Base-by-base conservation (phyloP, 2,888 invertebrate species). In the Agrypnus murinus region DNA sequence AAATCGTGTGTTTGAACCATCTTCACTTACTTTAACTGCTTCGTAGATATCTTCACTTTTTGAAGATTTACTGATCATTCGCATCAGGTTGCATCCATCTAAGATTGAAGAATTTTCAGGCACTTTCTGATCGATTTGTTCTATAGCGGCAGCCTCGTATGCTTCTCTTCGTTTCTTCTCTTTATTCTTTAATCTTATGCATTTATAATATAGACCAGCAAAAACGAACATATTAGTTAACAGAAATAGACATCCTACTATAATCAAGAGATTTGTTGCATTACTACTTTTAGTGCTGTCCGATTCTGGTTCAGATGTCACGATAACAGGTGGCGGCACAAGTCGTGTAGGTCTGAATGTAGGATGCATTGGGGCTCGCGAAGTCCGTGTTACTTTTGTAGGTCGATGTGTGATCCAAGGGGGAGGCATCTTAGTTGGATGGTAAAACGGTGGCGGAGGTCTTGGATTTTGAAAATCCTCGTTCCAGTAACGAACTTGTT, bases 401-500 rank as follows among this genome's bases (percentile, higher is more conserved):
- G n/a, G n/a, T n/a, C n/a, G n/a, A n/a, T n/a, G n/a, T n/a, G n/a
- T n/a, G n/a, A n/a, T n/a, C n/a, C n/a, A n/a, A n/a, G n/a, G n/a
- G n/a, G n/a, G n/a, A n/a, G n/a, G n/a, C n/a, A n/a, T n/a, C n/a
- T n/a, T n/a, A n/a, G n/a, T n/a, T n/a, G n/a, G n/a, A n/a, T n/a
- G n/a, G n/a, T n/a, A n/a, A n/a, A n/a, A n/a, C n/a, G n/a, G n/a
- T n/a, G n/a, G n/a, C n/a, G n/a, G n/a, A n/a, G n/a, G n/a, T n/a
- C n/a, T n/a, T n/a, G n/a, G n/a, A n/a, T 25, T 50, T 79, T 92
- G 87, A 76, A 93, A 89, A 75, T 91, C 90, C 64, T 95, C 91
- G 75, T 94, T 92, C 97, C 97, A 97, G 81, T 94, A 95, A 50
- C 90, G 90, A 80, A 95, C 92, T 80, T 93, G 92, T 73, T 91